These are phyloP conservation scores for Rafetus swinhoei DNA, from an alignment of 2,113 vertebrate species.

Conservation along the genomic window DNA sequence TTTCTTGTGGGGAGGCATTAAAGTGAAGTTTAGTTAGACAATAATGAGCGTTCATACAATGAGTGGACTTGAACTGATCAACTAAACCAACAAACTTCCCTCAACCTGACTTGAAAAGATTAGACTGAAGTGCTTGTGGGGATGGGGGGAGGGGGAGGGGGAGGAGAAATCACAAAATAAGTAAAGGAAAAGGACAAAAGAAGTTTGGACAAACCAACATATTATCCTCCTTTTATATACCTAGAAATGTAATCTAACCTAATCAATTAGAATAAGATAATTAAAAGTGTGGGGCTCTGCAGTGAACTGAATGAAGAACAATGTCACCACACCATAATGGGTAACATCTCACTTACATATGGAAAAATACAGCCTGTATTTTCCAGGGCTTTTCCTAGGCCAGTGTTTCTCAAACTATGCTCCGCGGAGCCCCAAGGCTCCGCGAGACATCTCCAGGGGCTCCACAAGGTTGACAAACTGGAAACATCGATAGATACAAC, in stretches of 20 bases:
- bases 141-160: too few species aligned
- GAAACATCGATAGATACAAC: too few species aligned
- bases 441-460: too few species aligned
- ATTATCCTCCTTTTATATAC: not conserved
- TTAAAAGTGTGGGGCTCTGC: not conserved
- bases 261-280: not conserved
- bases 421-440: too few species aligned
- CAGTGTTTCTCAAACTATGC: too few species aligned
- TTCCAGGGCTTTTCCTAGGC: not conserved
- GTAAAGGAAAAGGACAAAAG: not conserved
- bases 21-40: not conserved
- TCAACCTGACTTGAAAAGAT: not conserved
- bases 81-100: not conserved
- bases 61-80: not conserved
- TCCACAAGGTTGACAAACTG: too few species aligned
- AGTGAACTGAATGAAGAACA: not conserved
- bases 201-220: not conserved
- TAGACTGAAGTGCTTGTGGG: not conserved
- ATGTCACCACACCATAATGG: not conserved
- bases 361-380: not conserved
- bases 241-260: not conserved
- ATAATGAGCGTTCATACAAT: not conserved
- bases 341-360: not conserved
- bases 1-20: fast-evolving
- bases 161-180: too few species aligned